Evolutionary conservation across 2,797 vertebrate species (phyloP), one percentile per base, ranked within the genome.

Genomic region (Apogon talboti): DNA sequence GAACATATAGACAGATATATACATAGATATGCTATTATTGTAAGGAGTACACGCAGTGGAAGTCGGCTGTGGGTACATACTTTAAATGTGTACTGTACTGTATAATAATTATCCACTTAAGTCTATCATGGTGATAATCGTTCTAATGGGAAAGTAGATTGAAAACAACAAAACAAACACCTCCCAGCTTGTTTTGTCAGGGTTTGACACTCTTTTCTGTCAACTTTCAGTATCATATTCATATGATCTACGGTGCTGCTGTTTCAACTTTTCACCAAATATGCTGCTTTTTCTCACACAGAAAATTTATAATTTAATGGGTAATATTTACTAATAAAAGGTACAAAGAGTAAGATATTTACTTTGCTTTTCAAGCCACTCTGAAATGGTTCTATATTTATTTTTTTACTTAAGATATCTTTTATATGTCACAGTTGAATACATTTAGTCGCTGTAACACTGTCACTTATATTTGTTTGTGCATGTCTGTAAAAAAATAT

Each of bases 361-460:
- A 63, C 38, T 68, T 71, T 80, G 41, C 61, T 79, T 37, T 67
- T 71, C 62, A 74, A 76, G 67, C 57, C 28, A 74, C 21, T 47
- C 58, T 35, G 52, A 57, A 67, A 41, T 71, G 57, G 51, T 66
- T 78, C 1, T 51, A 35, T 70, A 86, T 85, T 80, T 85, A 83
- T 87, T 83, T 75, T 82, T 95, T 92, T 94, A 94, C 93, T 92
- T 90, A 90, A 90, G 92, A 91, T 50, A 87, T 87, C 87, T 93
- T 94, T 92, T 93, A 93, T 92, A 89, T 91, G 85, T 92, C 84
- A 76, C 45, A 71, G 59, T 69, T 83, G 71, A 69, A 78, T 58
- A 87, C 90, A 83, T 87, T 82, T 90, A 81, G 90, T 84, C 87
- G 85, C 85, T 91, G 83, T 92, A 89, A 86, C 87, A 92, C 86